phyloP scores from a whole-genome alignment of 1,140 invertebrate species.

The Hydropsyche tenuis region DNA sequence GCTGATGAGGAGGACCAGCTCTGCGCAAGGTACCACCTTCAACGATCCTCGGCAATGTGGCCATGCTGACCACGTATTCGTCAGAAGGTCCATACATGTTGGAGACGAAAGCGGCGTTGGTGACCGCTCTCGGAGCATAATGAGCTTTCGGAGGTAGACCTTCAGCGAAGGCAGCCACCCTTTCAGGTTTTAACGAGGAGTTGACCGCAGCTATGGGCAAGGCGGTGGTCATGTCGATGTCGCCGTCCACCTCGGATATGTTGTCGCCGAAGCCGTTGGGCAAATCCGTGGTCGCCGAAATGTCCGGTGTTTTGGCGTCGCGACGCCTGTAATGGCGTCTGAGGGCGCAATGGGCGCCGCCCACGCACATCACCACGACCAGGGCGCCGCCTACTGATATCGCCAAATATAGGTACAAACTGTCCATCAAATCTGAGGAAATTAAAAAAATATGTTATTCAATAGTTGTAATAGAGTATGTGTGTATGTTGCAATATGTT shows the following conservation, averaged over 20 bases:
- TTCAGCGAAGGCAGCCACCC: conserved; percentile 56
- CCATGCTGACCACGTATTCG: conserved; percentile 56
- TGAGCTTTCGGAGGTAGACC: conserved; percentile 56
- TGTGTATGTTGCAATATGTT: too few species aligned
- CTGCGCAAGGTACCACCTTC: conserved; percentile 60
- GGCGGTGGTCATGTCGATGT: conserved; percentile 61
- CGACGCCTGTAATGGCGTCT: conserved; percentile 52
- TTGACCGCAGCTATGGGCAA: conserved; percentile 59
- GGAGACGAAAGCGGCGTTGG: conserved; percentile 60
- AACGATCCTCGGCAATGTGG: conserved; percentile 58
- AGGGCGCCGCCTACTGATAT: conserved; percentile 56
- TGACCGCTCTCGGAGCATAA: conserved; percentile 58
- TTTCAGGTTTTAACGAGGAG: conserved; percentile 57
- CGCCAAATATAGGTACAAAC: conserved; percentile 56
- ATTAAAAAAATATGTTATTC: too few species aligned
- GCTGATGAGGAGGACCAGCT: conserved; percentile 58
- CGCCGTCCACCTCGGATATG: conserved; percentile 63
- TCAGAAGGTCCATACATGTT: conserved; percentile 63
- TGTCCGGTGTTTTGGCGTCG: conserved; percentile 60
- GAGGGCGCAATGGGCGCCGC: conserved; percentile 55
- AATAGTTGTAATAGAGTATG: too few species aligned
- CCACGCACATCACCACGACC: conserved; percentile 53
- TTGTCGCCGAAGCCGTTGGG: conserved; percentile 63
- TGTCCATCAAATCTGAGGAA: conserved; percentile 42
- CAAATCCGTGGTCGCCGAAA: conserved; percentile 61